Base-by-base conservation (phyloP, 1,140 invertebrate genomes). In the Nymphalis io region DNA sequence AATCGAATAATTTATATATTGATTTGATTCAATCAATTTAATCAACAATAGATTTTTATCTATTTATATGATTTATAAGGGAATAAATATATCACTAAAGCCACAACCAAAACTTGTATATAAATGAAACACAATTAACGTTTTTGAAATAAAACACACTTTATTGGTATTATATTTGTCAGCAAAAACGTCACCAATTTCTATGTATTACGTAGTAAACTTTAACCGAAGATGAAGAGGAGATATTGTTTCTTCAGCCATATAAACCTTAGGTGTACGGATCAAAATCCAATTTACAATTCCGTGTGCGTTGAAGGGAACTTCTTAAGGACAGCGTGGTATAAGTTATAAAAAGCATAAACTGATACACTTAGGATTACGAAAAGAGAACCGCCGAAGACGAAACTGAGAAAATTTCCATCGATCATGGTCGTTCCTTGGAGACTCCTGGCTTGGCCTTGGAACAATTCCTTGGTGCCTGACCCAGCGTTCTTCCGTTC, bases 331-430 rank as follows among this genome's bases (percentile, higher is more conserved):
- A 97, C 95, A 8, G 96, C 96, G 73, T 94, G 92, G 79, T 96
- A 97, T 0, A 97, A 90, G 87, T 96, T 96, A 75, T 96, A 96
- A 84, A 97, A 97, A 0, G 96, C 96, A 77, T 97, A 97, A 1
- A 95, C 92, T 51, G 95, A 96, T 57, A 97, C 96, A 70, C 94
- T 94, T 1, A 97, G 80, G 48, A 97, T 96, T n/a, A 96, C 94
- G 3, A 95, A 74, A 3, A 97, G 89, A 1, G 95, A 95, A 1
- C 94, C 93, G 4, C 94, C 94, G 78, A 97, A 97, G 18, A 96
- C 95, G 74, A 96, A 93, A 70, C 95, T 96, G 0, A 97, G 89
- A 79, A 97, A 96, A 80, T 95, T 96, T 0, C 95, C 96, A 79
- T 96, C 95, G 46, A 97, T 96, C 74, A 96, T 94, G 21, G 93